Evolutionary conservation across 2,888 invertebrate species (phyloP).

Genomic region (Teleiodes luculella): DNA sequence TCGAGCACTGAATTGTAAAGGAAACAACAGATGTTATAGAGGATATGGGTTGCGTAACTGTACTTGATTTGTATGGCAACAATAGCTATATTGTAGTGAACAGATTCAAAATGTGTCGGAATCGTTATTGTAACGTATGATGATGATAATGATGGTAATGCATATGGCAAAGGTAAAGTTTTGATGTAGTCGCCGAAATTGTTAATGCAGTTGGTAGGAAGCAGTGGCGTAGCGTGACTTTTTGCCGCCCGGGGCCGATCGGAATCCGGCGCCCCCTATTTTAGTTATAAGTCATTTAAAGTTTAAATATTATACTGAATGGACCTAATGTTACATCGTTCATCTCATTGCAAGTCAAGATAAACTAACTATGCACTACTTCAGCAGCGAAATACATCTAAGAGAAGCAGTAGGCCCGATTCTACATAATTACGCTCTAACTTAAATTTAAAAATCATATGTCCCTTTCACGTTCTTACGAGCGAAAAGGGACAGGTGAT

Average conservation of each 20-base stretch:
- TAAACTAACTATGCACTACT: no score
- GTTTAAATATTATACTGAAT: no score
- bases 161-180: slow-evolving; percentile 2
- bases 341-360: no score
- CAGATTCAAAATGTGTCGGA: not conserved
- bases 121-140: not conserved
- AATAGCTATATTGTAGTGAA: not conserved
- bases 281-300: no score
- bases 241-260: no score
- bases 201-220: not conserved
- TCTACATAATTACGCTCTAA: no score
- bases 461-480: no score
- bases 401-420: no score
- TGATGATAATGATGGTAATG: not conserved
- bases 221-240: not conserved
- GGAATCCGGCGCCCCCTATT: no score
- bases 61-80: slow-evolving; percentile 6
- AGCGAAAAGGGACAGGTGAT: no score
- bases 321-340: no score
- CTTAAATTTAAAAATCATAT: no score
- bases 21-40: slow-evolving; percentile 16
- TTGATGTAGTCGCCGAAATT: not conserved
- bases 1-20: not conserved
- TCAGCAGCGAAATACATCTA: not conserved
- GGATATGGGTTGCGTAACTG: slow-evolving; percentile 19